Conservation (phyloP, 2,888 invertebrate genomes). For the Eucera pruinosa region DNA sequence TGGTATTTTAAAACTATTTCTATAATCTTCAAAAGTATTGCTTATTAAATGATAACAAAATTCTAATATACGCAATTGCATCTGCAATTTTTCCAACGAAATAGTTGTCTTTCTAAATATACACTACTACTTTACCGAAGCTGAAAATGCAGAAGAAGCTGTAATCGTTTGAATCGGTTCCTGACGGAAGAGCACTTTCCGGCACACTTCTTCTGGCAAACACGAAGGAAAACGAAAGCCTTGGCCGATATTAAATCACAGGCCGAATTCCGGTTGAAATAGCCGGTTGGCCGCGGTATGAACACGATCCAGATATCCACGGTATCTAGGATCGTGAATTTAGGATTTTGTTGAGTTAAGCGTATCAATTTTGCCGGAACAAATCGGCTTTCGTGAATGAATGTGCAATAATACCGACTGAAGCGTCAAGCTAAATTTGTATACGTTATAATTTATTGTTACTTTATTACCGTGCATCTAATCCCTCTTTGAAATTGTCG, state of each 20-base stretch:
- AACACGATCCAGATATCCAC: constrained; percentile 33
- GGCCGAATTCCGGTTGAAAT: background rate
- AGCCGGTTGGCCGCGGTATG: constrained; percentile 22
- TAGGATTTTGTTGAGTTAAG: constrained; percentile 60
- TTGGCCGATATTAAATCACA: background rate
- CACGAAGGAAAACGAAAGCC: constrained; percentile 1
- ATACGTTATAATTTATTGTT: constrained; percentile 36
- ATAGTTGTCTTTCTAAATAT: background rate
- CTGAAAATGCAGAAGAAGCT: background rate
- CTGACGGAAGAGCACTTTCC: background rate
- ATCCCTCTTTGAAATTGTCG: background rate
- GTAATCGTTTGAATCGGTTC: background rate
- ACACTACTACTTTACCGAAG: background rate
- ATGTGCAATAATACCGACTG: constrained; percentile 50
- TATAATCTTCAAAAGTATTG: no score
- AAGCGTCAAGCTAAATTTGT: constrained; percentile 39
- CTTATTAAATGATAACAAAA: background rate
- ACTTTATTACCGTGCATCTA: constrained; percentile 37
- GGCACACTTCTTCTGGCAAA: background rate
- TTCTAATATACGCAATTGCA: background rate
- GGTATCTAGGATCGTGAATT: constrained; percentile 50
- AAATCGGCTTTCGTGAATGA: constrained; percentile 55
- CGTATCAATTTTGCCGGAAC: constrained; percentile 53
- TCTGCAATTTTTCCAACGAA: background rate
- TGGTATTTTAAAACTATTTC: no score